Base-by-base conservation (phyloP, 2,888 invertebrate genomes). In the Monoplex corrugatus region DNA sequence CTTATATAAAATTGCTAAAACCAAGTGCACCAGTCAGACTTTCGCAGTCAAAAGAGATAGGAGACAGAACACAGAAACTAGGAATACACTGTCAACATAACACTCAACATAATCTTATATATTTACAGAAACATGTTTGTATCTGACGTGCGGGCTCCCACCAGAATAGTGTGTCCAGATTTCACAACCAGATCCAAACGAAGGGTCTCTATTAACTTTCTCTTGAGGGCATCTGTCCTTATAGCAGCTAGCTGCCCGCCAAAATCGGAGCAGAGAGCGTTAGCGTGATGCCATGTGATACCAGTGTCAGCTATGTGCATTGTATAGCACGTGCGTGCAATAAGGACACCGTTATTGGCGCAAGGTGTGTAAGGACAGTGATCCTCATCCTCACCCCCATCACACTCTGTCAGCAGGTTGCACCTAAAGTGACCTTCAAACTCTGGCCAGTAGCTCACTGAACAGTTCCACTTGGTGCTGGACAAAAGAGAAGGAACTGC, bases 381-480 rank as follows among this genome's bases (percentile, higher is more conserved):
- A 23, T 5, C n/a, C 85, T 85, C 85, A 43, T 85, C 85, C 43
- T 85, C 85, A 5, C 63, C 43, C 40, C 40, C 85, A 13, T 19
- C 23, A 40, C 85, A 85, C 8, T 85, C 85, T 57, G 57, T 10
- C 85, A n/a, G 28, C 40, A 85, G 63, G 85, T 85, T 85, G 43
- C 85, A 85, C 28, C 0, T n/a, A 32, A 85, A 85, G 84, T 63
- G 85, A 63, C 35, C 57, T 32, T 63, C 23, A 8, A 85, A 63
- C 10, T 57, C 23, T 6, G 85, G 38, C 63, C 63, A 40, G 38
- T 57, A 28, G 28, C 13, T 1, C 44, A n/a, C 38, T 19, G 85
- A 85, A n/a, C 63, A 85, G 63, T 85, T 85, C 82, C 82, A 83
- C 82, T 6, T 32, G 35, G 6, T 6, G 38, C 40, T 40, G 78